phyloP scores from a whole-genome alignment of 2,888 invertebrate genomes.

The Charanyca ferruginea region DNA sequence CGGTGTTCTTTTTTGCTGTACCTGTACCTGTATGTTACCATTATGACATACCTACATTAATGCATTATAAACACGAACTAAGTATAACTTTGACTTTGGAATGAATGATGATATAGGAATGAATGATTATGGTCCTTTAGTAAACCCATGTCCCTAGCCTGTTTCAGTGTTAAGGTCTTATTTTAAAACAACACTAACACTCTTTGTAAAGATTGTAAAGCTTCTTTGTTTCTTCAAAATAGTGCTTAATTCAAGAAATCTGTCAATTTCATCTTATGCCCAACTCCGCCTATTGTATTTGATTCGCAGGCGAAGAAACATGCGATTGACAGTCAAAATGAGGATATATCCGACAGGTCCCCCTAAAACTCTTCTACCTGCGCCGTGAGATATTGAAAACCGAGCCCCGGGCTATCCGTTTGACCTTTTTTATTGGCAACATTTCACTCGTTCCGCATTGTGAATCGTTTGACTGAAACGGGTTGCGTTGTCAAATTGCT shows the following conservation, averaged over 20 bases:
- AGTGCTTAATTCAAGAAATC: slow-evolving; percentile 11
- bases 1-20: no score
- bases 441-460: slow-evolving; percentile 88
- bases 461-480: slow-evolving; percentile 83
- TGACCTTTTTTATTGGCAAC: slow-evolving; percentile 89
- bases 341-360: slow-evolving; percentile 80
- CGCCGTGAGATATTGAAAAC: slow-evolving; percentile 88
- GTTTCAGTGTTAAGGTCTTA: background rate
- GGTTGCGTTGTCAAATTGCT: slow-evolving; percentile 86
- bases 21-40: no score
- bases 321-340: slow-evolving; percentile 83
- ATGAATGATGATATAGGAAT: no score
- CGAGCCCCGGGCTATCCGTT: slow-evolving; percentile 82
- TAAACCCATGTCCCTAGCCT: background rate
- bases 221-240: background rate
- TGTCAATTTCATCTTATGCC: slow-evolving; percentile 14
- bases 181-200: background rate
- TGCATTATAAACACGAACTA: no score
- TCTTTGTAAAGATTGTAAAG: background rate
- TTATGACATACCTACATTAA: no score
- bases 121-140: background rate
- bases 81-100: no score
- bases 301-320: slow-evolving; percentile 70
- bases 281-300: slow-evolving; percentile 49
- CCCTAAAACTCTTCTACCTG: slow-evolving; percentile 75